Evolutionary conservation across 2,113 vertebrate species (phyloP).

Genomic region (Vulpes lagopus): DNA sequence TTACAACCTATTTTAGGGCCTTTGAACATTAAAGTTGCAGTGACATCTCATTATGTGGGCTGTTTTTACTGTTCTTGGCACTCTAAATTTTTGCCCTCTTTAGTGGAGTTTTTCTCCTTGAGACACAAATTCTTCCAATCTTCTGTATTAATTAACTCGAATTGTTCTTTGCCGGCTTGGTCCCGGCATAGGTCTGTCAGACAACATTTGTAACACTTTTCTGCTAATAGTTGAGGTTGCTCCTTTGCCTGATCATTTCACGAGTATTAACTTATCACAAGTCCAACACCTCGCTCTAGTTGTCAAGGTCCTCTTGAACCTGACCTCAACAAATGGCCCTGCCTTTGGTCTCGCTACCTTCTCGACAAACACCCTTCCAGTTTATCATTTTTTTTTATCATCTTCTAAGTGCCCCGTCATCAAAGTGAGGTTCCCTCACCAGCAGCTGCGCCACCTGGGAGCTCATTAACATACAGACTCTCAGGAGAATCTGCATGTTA

Average conservation of each 20-base stretch:
- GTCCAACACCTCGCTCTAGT: not conserved
- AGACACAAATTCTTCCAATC: not conserved
- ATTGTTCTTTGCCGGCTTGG: not conserved
- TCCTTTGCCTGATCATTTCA: not conserved
- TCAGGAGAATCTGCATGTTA: not conserved
- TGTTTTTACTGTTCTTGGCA: not conserved
- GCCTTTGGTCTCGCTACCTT: not conserved
- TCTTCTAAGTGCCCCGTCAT: not conserved
- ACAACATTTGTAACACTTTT: not conserved
- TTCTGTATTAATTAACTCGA: slow-evolving; percentile 51
- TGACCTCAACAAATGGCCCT: not conserved
- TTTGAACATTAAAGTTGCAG: slow-evolving; percentile 12
- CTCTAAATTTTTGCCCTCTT: slow-evolving; percentile 43
- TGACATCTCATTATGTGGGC: slow-evolving; percentile 26
- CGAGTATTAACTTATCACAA: not conserved
- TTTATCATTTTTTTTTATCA: not conserved
- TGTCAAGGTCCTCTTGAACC: not conserved
- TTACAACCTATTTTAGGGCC: slow-evolving; percentile 23
- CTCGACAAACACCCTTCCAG: not conserved
- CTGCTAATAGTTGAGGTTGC: not conserved
- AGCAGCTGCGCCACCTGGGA: not conserved
- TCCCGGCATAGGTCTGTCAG: not conserved
- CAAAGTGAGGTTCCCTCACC: not conserved
- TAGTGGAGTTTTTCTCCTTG: slow-evolving; percentile 43
- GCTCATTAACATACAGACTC: not conserved